Base-by-base conservation (phyloP, 2,888 invertebrate species). In the Chrysolina oricalcia region DNA sequence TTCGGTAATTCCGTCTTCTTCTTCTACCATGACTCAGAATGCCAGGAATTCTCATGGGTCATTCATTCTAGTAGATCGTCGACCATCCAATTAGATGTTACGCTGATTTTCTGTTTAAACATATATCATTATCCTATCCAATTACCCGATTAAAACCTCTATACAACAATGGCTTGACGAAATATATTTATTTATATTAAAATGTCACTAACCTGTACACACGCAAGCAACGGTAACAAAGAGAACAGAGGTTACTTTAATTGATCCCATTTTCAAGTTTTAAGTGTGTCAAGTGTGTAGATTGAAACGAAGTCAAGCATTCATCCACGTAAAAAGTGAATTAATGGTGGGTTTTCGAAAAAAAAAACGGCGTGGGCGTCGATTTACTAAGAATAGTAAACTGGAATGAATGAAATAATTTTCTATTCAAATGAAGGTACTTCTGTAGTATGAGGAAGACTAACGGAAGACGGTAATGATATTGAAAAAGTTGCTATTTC, bases 161-260 rank as follows among this genome's bases (percentile, higher is more conserved):
- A 8, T 17, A 50, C 1, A n/a, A 27, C 23, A 59, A 27, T 35
- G 59, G 23, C 15, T 17, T 50, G 50, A 43, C 5, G 64, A 23
- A 64, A 43, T 23, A 15, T 8, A 8, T 35, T 35, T 35, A 67
- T 59, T 48, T 48, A 70, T 70, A 46, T 46, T 15, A 46, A 0
- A n/a, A 46, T 62, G 69, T 69, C 69, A 50, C 64, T 69, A 69
- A 73, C 67, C 72, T 73, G 66, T 23, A 66, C 13, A 43, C 27
- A 64, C 15, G 66, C 66, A 48, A 43, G 15, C 46, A 23, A 19
- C 48, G n/a, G 11, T 48, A 63, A 35, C 35, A 35, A 53, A 21
- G 19, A 53, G 64, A 53, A 35, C 73, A 64, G 53, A 64, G 72
- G 73, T 73, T 69, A 73, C 53, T 53, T 73, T 69, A 73, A 69